These are phyloP conservation scores for Pentamera pediparva DNA, from an alignment of 53 echinoderm and acorn worm species.

Conservation along the genomic window DNA sequence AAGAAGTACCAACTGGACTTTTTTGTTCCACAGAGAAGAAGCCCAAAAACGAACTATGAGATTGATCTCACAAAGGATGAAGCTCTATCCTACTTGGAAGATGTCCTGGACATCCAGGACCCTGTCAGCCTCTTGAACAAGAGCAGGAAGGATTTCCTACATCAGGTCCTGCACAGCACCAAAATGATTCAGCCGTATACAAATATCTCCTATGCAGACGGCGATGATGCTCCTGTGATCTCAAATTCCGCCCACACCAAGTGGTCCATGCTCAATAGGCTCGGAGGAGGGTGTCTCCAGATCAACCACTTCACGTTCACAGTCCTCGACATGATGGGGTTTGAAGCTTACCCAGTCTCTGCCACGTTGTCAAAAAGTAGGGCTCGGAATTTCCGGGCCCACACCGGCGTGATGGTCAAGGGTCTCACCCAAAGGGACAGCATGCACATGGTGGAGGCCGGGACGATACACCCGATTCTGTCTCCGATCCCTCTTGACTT, in stretches of 20 bases:
- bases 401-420: background rate
- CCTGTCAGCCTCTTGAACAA: background rate
- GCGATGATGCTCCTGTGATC: too few species aligned
- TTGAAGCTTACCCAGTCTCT: background rate
- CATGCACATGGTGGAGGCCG: background rate
- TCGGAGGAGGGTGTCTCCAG: background rate
- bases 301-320: background rate
- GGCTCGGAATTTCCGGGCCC: background rate
- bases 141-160: background rate
- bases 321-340: background rate
- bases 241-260: too few species aligned
- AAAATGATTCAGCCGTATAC: background rate
- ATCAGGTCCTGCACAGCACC: background rate
- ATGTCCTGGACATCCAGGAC: background rate
- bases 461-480: background rate
- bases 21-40: background rate
- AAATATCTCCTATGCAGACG: too few species aligned
- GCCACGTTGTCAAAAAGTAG: background rate
- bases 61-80: background rate
- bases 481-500: constrained; percentile 1
- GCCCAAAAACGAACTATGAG: too few species aligned
- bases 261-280: background rate
- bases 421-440: background rate
- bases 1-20: background rate
- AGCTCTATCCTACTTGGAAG: background rate